Base-by-base conservation (phyloP, 2,888 invertebrate species). In the Electrophaes corylata region DNA sequence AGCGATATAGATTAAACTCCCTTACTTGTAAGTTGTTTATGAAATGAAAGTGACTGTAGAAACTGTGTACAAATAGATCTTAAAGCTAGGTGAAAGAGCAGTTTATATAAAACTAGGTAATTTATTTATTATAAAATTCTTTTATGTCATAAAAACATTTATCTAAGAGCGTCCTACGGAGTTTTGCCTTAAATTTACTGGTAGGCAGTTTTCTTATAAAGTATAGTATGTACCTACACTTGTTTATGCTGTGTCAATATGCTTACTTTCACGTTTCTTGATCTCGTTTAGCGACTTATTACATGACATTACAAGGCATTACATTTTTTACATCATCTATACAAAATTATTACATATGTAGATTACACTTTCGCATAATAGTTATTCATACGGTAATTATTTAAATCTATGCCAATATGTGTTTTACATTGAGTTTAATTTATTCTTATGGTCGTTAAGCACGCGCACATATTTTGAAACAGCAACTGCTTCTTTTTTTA, bases 341-440 rank as follows among this genome's bases (percentile, higher is more conserved):
- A 26, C 55, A 41, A 35, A 54, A 57, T 41, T 46, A 39, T 59
- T 57, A 37, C 44, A 40, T 41, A 62, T 64, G 64, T 45, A 62
- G 55, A 66, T 60, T 59, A 48, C 46, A 61, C 62, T 62, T 65
- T 64, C 56, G 60, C 62, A 60, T 63, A 60, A 63, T 49, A 46
- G 19, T 45, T 31, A 51, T 29, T 46, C 16, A 20, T 33, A 29
- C 45, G 26, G 48, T 26, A 47, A 49, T 52, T 54, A 58, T 54
- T 45, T 23, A 50, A 49, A 54, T 54, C 0, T 41, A 60, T 60
- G 26, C 52, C 16, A 43, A 6, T 51, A n/a, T 41, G 26, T 46
- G 44, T 58, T 45, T 35, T 49, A 29, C 39, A 19, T 41, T 18
- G 43, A 31, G 20, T 29, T 18, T 20, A 20, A 10, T 19, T 33